Base-by-base conservation (phyloP, 2,113 vertebrate species). In the Machaerirhynchus nigripectus region DNA sequence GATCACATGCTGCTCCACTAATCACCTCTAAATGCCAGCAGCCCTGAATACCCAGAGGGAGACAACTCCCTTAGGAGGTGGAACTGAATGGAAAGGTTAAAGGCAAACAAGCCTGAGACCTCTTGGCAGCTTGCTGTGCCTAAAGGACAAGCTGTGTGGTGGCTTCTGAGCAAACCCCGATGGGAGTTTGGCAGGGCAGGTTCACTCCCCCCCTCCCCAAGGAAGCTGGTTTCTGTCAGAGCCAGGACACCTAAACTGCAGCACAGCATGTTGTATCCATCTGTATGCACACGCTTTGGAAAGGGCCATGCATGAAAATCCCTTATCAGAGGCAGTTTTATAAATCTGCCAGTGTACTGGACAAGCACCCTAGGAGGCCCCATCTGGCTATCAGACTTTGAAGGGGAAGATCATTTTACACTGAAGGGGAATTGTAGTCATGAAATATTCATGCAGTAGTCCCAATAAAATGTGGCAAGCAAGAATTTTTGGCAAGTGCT, bases 361-460 rank as follows among this genome's bases (percentile, higher is more conserved):
- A 94, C 73, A 74, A 63, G 92, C 60, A 15, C 56, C 80, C 82
- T 67, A 84, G 75, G 61, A 90, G 85, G 90, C 85, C 92, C 78
- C 96, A 94, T 96, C 95, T 96, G 95, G 79, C 73, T 93, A 90
- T 90, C 85, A 95, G 90, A 59, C 73, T 89, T 92, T 84, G 92
- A 93, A 93, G 75, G 53, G 85, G 77, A 93, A 90, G 90, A 89
- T 96, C 68, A 44, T 92, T 95, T 96, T 92, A 87, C 92, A 92
- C 69, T 86, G 61, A 93, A 84, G 65, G 80, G 83, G 69, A 93
- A 87, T 53, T 92, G 88, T 90, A 95, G 89, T 84, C 93, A 94
- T 95, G 90, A 95, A 96, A 95, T 94, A 96, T 94, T 92, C 90
- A 94, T 96, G 95, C 86, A 75, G 80, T 95, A 92, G 90, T 93